A percentile compares a stretch with the other conserved stretches of the same genome.
These are phyloP conservation scores for Coregonus clupeaformis DNA, from an alignment of 2,113 vertebrate species.

Conservation along the genomic window DNA sequence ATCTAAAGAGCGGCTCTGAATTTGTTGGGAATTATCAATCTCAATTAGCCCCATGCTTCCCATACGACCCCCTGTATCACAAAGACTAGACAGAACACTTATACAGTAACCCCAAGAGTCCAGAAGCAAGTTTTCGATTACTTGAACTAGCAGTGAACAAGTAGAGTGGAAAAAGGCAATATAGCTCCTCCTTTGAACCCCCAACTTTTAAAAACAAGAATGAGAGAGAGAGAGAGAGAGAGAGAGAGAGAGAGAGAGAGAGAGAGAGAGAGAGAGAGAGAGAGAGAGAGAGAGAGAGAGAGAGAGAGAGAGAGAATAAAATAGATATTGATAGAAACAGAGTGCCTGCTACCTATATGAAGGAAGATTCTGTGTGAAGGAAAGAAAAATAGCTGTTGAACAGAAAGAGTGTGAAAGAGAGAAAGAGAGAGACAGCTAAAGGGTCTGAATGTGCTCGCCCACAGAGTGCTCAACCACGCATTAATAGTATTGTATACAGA, in stretches of 20 bases:
- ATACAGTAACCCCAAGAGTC: no score
- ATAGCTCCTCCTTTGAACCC: constrained; percentile 1
- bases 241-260: no score
- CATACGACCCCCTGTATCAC: not conserved
- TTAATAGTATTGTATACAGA: constrained; percentile 17
- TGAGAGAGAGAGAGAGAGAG: no score
- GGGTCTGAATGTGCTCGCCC: constrained; percentile 73
- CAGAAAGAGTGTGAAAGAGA: constrained; percentile 23
- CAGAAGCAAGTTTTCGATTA: not conserved
- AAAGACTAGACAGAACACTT: not conserved
- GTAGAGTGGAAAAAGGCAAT: not conserved
- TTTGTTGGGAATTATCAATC: not conserved
- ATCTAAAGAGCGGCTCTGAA: not conserved
- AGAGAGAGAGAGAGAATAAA: constrained; percentile 28
- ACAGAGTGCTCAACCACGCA: constrained; percentile 73
- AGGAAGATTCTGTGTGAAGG: not conserved
- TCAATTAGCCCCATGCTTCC: not conserved
- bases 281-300: not conserved
- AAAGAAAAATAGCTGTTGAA: not conserved
- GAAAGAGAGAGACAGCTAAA: constrained; percentile 52
- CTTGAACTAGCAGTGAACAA: not conserved
- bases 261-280: no score
- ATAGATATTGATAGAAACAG: constrained; percentile 13
- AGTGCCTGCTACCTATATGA: not conserved
- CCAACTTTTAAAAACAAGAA: constrained; percentile 1